These are phyloP conservation scores for Cerastoderma edule DNA, from an alignment of 2,888 invertebrate species.

Conservation along the genomic window DNA sequence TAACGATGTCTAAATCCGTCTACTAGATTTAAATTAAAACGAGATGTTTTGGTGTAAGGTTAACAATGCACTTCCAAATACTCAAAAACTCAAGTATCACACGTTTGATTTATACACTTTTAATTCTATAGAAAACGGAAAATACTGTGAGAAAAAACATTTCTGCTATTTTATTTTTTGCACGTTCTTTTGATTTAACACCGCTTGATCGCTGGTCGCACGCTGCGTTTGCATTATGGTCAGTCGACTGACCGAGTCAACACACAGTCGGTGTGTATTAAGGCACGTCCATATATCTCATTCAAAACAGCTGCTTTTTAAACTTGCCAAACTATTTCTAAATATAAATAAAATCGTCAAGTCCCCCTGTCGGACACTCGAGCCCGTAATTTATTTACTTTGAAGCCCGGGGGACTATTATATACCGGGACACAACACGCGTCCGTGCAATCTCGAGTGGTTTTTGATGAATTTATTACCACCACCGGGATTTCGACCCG, in stretches of 20 bases:
- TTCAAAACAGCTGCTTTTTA: conserved; percentile 30
- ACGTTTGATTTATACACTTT: conserved; percentile 13
- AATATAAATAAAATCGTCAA: conserved; percentile 26
- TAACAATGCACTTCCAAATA: neutral
- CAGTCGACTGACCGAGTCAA: conserved; percentile 49
- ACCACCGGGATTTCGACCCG: conserved; percentile 8
- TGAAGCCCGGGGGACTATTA: conserved; percentile 34
- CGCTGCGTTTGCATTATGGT: conserved; percentile 46
- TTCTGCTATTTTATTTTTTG: conserved; percentile 31
- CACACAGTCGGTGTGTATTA: conserved; percentile 35
- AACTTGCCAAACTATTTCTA: conserved; percentile 14
- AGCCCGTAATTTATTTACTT: conserved; percentile 46
- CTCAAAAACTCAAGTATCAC: neutral
- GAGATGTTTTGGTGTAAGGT: too few relatives aligned
- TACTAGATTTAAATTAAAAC: too few relatives aligned
- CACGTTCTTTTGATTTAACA: conserved; percentile 50
- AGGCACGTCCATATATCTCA: conserved; percentile 40
- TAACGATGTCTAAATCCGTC: too few relatives aligned
- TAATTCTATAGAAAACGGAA: conserved; percentile 11
- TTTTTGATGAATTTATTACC: conserved; percentile 31
- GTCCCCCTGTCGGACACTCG: conserved; percentile 11
- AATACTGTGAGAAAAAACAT: conserved; percentile 50
- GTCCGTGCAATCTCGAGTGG: conserved; percentile 43
- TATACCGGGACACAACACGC: conserved; percentile 35
- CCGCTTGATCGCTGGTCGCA: conserved; percentile 30